These are phyloP conservation scores for Tetramorium parvispinum DNA, from an alignment of 1,140 invertebrate genomes.

Conservation along the genomic window DNA sequence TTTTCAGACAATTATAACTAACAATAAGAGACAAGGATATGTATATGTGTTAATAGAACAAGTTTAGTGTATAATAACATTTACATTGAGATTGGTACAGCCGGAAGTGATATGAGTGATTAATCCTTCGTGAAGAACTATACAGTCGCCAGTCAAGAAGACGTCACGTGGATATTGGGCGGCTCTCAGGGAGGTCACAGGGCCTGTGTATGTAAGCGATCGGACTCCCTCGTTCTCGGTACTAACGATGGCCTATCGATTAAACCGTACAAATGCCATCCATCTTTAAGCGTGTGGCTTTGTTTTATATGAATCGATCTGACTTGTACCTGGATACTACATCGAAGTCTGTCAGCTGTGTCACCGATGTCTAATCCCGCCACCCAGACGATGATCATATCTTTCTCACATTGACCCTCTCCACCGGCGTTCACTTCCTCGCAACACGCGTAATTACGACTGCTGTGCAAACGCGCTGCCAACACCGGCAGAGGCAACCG, in stretches of 20 bases:
- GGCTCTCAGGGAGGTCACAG: conserved; percentile 80
- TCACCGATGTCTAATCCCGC: conserved; percentile 81
- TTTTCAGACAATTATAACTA: conserved; percentile 10
- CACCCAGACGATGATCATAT: conserved; percentile 82
- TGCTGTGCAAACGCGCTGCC: conserved; percentile 78
- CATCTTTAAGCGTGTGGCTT: conserved; percentile 36
- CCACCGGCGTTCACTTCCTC: conserved; percentile 63
- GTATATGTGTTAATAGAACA: background rate
- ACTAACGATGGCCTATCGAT: conserved; percentile 78
- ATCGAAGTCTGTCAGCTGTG: conserved; percentile 73
- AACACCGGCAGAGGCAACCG: conserved; percentile 80
- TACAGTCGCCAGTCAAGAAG: conserved; percentile 81
- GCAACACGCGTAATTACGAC: conserved; percentile 48
- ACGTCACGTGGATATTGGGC: conserved; percentile 80
- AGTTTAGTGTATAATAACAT: conserved; percentile 80
- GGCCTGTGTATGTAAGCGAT: conserved; percentile 82
- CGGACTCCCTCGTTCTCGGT: conserved; percentile 78
- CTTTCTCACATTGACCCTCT: conserved; percentile 68
- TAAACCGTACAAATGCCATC: conserved; percentile 15
- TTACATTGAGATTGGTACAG: conserved; percentile 81
- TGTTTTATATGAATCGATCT: background rate
- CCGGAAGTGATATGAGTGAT: conserved; percentile 79
- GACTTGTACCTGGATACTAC: conserved; percentile 80
- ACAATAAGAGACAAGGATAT: background rate
- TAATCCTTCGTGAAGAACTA: conserved; percentile 81